These are phyloP conservation scores for Vannuccia rotundouncinata DNA, from an alignment of 2,888 invertebrate species.

Conservation along the genomic window DNA sequence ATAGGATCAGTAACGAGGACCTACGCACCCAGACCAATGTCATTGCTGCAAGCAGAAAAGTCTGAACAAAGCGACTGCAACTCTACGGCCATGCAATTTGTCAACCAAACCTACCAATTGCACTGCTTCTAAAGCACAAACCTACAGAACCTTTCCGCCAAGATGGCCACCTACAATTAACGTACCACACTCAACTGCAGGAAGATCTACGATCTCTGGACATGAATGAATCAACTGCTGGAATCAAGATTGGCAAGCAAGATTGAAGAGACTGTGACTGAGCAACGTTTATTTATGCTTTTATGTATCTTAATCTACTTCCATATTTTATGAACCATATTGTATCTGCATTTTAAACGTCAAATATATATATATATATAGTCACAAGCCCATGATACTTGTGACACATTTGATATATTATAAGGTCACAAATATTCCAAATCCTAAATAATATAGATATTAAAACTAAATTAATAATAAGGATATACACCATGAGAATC, in stretches of 20 bases:
- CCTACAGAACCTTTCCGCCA: neutral
- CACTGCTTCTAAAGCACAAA: conserved; percentile 1
- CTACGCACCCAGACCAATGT: neutral
- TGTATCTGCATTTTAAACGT: neutral
- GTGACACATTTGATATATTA: too few relatives aligned
- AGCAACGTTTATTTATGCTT: neutral
- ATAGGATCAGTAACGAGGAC: conserved; percentile 2
- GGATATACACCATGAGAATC: too few relatives aligned
- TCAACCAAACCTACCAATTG: conserved; percentile 2
- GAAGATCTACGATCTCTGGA: neutral
- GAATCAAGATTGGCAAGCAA: neutral
- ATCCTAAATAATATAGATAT: too few relatives aligned
- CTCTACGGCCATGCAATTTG: conserved; percentile 18
- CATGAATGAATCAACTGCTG: neutral
- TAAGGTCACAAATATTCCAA: too few relatives aligned
- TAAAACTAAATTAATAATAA: too few relatives aligned
- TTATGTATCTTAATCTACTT: too few relatives aligned
- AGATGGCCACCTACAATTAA: neutral
- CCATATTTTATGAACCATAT: neutral
- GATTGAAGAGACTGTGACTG: neutral
- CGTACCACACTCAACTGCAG: conserved; percentile 3
- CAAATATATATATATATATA: neutral
- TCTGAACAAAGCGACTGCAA: neutral
- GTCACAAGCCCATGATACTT: too few relatives aligned
- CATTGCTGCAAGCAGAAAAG: neutral